A percentile compares a stretch with the other conserved stretches of the same genome.
These are phyloP conservation scores for Antheraea yamamai DNA, from an alignment of 2,888 invertebrate genomes.

Conservation along the genomic window DNA sequence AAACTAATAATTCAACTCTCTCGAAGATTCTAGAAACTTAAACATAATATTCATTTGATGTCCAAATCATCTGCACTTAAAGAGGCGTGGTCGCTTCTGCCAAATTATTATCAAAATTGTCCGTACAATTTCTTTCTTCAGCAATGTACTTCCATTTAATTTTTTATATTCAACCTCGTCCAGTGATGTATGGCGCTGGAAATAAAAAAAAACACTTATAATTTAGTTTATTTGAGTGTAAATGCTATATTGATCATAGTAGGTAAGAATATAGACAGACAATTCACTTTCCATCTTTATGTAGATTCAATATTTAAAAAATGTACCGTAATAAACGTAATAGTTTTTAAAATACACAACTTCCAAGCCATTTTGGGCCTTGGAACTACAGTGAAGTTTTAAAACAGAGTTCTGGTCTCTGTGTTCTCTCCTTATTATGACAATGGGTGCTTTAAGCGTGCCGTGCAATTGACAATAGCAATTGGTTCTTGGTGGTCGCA, in stretches of 20 bases:
- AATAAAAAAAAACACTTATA: constrained; percentile 45
- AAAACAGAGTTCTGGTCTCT: too few species aligned
- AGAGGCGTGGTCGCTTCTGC: background rate
- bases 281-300: background rate
- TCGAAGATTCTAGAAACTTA: background rate
- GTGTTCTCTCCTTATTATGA: too few species aligned
- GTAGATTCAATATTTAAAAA: background rate
- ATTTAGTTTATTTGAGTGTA: constrained; percentile 38
- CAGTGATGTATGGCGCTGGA: constrained; percentile 42
- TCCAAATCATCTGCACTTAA: background rate
- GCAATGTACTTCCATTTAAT: constrained; percentile 12
- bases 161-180: constrained; percentile 33
- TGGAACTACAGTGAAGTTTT: too few species aligned
- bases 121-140: background rate
- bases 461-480: too few species aligned
- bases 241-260: background rate
- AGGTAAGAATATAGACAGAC: background rate
- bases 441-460: too few species aligned
- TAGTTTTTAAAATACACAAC: too few species aligned
- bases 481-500: too few species aligned
- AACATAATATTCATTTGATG: background rate
- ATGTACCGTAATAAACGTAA: background rate
- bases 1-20: background rate
- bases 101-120: background rate
- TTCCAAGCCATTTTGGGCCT: too few species aligned